Base-by-base conservation (phyloP, 2,888 invertebrate species). In the Spodoptera littoralis region DNA sequence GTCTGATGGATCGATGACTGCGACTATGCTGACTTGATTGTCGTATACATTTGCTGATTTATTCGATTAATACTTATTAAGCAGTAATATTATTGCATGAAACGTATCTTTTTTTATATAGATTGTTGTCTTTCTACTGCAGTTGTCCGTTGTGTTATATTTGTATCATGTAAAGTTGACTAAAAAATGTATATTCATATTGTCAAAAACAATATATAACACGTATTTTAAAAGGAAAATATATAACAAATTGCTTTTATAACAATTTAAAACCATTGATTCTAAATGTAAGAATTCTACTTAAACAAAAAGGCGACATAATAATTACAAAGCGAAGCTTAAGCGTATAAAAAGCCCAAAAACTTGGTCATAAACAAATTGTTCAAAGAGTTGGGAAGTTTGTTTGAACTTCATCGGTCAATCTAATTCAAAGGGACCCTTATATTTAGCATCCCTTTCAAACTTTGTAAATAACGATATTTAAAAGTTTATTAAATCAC, bases 351-450 rank as follows among this genome's bases (percentile, higher is more conserved):
- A 61, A 67, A 61, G 60, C 36, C n/a, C n/a, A 36, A 36, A 53
- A 74, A 65, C 9, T 73, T 57, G 9, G 4, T 44, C 1, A 44
- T 42, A 60, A 58, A 52, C 4, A 65, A 56, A 48, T 43, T 36
- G 24, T 59, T 46, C 22, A 49, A 60, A 67, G 51, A 30, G 30
- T 60, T 36, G 11, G 11, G 2, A 57, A 65, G 61, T 62, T 62
- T 43, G 46, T 70, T 52, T 9, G 42, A 75, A 70, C 42, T 65
- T 65, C 36, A 47, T 60, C 43, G 54, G 70, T 47, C 56, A 42
- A 4, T 48, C 44, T 22, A 75, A 53, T 30, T 49, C 46, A 49
- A 70, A 56, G 27, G 27, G 50, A 60, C 11, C 11, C 51, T 69
- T 69, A 55, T 69, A 52, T 56, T 50, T 56, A 59, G 30, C 22